phyloP scores from a whole-genome alignment of 2,113 vertebrate genomes.

The Bungarus multicinctus region DNA sequence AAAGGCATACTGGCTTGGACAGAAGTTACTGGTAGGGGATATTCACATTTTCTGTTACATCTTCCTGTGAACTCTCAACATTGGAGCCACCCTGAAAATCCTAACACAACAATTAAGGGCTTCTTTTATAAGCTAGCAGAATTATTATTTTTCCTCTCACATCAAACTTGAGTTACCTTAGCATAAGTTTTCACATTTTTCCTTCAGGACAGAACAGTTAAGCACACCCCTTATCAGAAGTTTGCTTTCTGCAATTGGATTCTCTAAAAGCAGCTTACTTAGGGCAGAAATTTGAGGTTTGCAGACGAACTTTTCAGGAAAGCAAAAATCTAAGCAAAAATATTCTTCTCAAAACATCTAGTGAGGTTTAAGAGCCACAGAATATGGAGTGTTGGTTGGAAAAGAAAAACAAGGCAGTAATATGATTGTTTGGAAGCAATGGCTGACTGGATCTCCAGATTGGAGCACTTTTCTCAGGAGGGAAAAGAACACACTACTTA shows the following conservation, averaged over 20 bases:
- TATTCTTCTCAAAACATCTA: background rate
- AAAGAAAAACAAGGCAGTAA: background rate
- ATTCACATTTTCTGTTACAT: background rate
- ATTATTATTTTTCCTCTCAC: background rate
- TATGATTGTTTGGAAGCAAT: background rate
- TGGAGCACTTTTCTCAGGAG: background rate
- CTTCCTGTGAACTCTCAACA: background rate
- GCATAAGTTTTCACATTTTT: background rate
- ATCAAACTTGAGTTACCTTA: background rate
- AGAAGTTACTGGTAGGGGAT: background rate
- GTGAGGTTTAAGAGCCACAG: background rate
- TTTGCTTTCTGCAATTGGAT: background rate
- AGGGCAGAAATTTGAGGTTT: background rate
- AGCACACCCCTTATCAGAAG: too few relatives aligned
- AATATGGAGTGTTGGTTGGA: background rate
- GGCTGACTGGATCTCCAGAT: background rate
- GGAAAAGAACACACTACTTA: background rate
- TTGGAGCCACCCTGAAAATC: background rate
- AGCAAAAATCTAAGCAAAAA: background rate
- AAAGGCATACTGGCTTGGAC: background rate
- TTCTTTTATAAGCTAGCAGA: background rate
- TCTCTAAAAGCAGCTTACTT: background rate
- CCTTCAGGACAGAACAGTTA: background rate
- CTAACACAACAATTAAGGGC: background rate
- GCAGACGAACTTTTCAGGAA: background rate